A percentile compares a stretch with the other conserved stretches of the same genome.
phyloP scores from a whole-genome alignment of 2,797 vertebrate species.

The Phoeniculus purpureus region DNA sequence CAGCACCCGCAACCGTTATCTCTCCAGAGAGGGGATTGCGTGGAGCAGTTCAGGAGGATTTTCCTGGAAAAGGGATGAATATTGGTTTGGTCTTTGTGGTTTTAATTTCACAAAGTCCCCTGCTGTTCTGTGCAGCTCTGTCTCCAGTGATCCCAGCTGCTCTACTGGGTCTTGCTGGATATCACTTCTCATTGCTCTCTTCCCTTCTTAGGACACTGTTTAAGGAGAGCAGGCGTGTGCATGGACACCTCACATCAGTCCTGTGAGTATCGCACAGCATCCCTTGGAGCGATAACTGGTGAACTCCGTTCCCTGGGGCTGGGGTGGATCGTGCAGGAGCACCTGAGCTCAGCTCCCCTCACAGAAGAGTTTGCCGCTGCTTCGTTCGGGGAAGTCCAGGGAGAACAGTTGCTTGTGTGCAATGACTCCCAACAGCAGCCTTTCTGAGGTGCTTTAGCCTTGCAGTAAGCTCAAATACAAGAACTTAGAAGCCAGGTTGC shows the following conservation, averaged over 20 bases:
- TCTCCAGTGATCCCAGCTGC: slow-evolving; percentile 68
- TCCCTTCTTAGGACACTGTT: slow-evolving; percentile 84
- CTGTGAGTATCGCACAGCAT: slow-evolving; percentile 81
- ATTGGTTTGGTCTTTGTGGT: background rate
- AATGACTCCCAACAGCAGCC: background rate
- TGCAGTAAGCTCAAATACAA: background rate
- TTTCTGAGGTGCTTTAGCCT: background rate
- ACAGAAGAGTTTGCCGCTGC: background rate
- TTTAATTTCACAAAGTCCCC: background rate
- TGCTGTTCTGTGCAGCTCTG: slow-evolving; percentile 48
- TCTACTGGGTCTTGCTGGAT: slow-evolving; percentile 68
- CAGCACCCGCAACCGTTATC: background rate
- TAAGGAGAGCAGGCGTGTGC: slow-evolving; percentile 87
- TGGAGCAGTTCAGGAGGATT: background rate
- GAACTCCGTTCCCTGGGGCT: slow-evolving; percentile 42
- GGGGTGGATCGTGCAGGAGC: slow-evolving; percentile 44
- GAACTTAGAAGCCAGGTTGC: background rate
- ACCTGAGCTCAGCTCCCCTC: slow-evolving; percentile 28
- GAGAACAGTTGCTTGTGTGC: background rate
- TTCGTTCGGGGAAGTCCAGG: background rate
- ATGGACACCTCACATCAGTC: slow-evolving; percentile 79
- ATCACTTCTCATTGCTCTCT: slow-evolving; percentile 54
- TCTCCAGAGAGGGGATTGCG: background rate
- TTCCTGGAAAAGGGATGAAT: background rate
- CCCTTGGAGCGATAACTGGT: slow-evolving; percentile 48